Conservation (phyloP, 2,888 invertebrate genomes). For the Rhamnusium bicolor region DNA sequence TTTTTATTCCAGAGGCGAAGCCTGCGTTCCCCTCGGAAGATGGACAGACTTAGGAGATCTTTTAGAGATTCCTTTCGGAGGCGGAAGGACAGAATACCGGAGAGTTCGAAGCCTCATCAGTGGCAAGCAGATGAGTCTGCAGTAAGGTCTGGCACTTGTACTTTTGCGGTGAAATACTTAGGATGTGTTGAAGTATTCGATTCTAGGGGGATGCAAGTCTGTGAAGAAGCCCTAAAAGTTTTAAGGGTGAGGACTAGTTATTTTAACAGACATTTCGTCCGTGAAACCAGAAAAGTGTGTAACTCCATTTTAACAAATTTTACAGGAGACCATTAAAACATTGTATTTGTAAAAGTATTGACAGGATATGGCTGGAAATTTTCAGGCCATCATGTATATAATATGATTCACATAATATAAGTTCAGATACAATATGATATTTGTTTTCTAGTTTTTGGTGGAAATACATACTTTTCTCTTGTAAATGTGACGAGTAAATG, state of each 20-base stretch:
- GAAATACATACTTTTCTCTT: too few relatives aligned
- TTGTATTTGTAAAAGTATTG: too few relatives aligned
- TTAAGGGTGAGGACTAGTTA: slow-evolving; percentile 81
- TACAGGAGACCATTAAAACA: too few relatives aligned
- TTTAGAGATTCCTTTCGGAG: slow-evolving; percentile 95
- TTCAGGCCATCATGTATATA: too few relatives aligned
- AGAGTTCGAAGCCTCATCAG: slow-evolving; percentile 96
- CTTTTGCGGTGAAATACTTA: slow-evolving; percentile 98
- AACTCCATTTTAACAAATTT: too few relatives aligned
- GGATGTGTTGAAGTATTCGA: slow-evolving; percentile 99
- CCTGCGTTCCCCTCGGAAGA: slow-evolving; percentile 82
- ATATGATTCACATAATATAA: too few relatives aligned
- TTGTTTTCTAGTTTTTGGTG: too few relatives aligned
- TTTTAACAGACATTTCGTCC: not conserved
- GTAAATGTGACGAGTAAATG: too few relatives aligned
- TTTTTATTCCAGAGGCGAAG: slow-evolving; percentile 74
- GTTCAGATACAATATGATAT: too few relatives aligned
- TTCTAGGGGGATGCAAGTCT: slow-evolving; percentile 93
- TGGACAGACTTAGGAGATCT: slow-evolving; percentile 91
- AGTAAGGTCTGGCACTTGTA: slow-evolving; percentile 96
- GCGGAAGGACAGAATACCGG: slow-evolving; percentile 88
- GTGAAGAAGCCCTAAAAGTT: slow-evolving; percentile 98
- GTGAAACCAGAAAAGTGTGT: too few relatives aligned
- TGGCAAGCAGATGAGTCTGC: slow-evolving; percentile 99
- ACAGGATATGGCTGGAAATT: too few relatives aligned